Conservation (phyloP, 1,140 invertebrate genomes). For the Tetraneura akinire region DNA sequence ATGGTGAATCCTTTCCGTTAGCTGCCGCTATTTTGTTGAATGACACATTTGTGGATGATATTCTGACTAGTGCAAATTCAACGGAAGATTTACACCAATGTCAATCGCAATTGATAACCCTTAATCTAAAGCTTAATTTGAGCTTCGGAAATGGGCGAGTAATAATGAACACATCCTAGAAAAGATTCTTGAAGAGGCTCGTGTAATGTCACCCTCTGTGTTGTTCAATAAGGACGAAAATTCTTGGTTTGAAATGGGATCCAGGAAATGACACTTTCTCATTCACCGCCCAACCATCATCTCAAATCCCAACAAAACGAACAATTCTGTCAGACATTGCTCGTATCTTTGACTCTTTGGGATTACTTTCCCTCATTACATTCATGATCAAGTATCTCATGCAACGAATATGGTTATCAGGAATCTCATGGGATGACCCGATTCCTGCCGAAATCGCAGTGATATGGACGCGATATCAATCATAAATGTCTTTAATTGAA, state of each 20-base stretch:
- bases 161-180: no score
- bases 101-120: no score
- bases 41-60: no score
- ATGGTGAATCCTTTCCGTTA: no score
- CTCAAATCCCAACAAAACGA: no score
- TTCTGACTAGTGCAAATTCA: no score
- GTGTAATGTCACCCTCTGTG: neutral
- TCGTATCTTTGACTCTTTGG: constrained; percentile 59
- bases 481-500: neutral
- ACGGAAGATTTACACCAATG: no score
- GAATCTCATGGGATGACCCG: constrained; percentile 57
- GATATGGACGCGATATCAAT: no score
- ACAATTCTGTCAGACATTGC: constrained; percentile 56
- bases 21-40: no score
- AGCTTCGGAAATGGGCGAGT: no score
- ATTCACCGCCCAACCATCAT: neutral
- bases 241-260: constrained; percentile 51
- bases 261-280: neutral
- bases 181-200: neutral
- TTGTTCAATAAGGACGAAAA: neutral
- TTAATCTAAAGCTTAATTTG: no score
- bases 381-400: constrained; percentile 58
- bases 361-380: constrained; percentile 57
- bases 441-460: constrained; percentile 54
- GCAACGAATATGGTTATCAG: no score